Conservation (phyloP, 2,113 vertebrate species). For the Todiramphus chloris region DNA sequence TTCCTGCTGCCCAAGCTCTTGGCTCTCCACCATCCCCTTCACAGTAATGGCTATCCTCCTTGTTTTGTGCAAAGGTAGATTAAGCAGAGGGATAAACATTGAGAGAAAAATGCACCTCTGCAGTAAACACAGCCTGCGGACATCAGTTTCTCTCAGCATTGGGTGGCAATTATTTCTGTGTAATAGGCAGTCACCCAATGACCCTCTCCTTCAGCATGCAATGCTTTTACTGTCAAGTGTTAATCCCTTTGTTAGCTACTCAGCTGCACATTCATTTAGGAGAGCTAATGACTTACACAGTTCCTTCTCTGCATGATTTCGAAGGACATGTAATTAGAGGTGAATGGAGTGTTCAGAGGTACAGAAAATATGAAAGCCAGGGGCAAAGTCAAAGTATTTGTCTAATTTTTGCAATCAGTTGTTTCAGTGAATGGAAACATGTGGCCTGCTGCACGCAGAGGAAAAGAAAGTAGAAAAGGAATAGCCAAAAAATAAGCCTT, state of each 20-base stretch:
- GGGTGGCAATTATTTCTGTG: conserved; percentile 15
- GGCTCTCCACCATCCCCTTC: not conserved
- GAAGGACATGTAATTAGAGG: conserved; percentile 39
- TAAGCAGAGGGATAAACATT: not conserved
- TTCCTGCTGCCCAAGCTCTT: not conserved
- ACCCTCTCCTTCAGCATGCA: not conserved
- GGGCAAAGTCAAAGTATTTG: conserved; percentile 46
- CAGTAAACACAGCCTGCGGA: not conserved
- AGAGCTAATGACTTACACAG: conserved; percentile 54
- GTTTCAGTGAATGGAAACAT: not conserved
- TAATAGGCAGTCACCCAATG: not conserved
- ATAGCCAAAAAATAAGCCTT: not conserved
- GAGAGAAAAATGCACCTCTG: not conserved
- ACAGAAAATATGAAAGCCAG: not conserved
- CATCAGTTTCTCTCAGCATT: not conserved
- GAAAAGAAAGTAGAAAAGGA: not conserved
- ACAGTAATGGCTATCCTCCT: not conserved
- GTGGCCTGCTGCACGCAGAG: not conserved
- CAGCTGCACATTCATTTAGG: conserved; percentile 45
- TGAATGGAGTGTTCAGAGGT: conserved; percentile 14
- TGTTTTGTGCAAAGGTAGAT: not conserved
- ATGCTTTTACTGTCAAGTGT: not conserved
- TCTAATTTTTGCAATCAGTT: not conserved
- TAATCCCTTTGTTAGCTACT: conserved; percentile 52
- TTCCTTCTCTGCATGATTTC: conserved; percentile 28